These are phyloP conservation scores for Bombus waltoni DNA, from an alignment of 1,140 invertebrate species.

Conservation along the genomic window DNA sequence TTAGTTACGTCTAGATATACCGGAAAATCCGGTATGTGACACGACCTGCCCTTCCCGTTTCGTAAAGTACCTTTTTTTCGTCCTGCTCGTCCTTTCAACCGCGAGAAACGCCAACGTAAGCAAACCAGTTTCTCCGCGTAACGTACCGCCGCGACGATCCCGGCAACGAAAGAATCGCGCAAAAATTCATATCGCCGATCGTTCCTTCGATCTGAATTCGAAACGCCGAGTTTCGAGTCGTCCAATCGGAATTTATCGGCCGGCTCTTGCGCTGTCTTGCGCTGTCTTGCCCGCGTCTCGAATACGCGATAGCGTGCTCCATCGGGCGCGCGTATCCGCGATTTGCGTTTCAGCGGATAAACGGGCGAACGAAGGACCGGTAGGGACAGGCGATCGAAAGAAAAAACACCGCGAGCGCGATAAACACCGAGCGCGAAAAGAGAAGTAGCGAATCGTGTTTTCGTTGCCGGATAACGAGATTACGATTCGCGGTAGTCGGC, in stretches of 20 bases:
- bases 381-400: slow-evolving; percentile 13
- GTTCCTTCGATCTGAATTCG: slow-evolving; percentile 3
- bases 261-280: too few relatives aligned
- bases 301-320: too few relatives aligned
- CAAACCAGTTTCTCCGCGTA: slow-evolving; percentile 72
- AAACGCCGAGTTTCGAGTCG: background rate
- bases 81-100: slow-evolving; percentile 47
- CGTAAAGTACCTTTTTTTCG: slow-evolving; percentile 54
- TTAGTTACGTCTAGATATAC: slow-evolving; percentile 67
- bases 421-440: background rate
- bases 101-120: slow-evolving; percentile 64
- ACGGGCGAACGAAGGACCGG: background rate
- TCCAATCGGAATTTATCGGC: background rate
- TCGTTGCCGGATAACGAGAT: slow-evolving; percentile 32
- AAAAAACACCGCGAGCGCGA: background rate
- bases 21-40: slow-evolving; percentile 68
- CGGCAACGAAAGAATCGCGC: slow-evolving; percentile 28
- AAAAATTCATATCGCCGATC: slow-evolving; percentile 38
- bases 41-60: slow-evolving; percentile 66
- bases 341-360: background rate
- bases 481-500: slow-evolving; percentile 2
- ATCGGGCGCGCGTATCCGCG: too few relatives aligned
- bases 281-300: too few relatives aligned
- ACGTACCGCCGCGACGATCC: slow-evolving; percentile 20
- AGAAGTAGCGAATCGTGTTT: slow-evolving; percentile 1